Evolutionary conservation across 2,113 vertebrate species (phyloP).

Genomic region (Corythoichthys intestinalis): DNA sequence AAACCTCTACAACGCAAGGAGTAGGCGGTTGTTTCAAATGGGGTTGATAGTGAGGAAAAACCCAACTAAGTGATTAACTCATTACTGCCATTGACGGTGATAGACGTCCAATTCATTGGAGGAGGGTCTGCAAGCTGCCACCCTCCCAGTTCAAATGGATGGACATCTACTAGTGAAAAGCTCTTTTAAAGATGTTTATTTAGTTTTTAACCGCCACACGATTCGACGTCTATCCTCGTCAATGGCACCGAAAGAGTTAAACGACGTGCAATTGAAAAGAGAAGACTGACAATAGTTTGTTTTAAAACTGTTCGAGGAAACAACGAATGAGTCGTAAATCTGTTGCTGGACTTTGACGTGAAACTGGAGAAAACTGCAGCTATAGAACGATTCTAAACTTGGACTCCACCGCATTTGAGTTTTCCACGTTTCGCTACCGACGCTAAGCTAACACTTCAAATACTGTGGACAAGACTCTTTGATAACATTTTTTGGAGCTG

Average conservation of each 20-base stretch:
- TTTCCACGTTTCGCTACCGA: slow-evolving; percentile 24
- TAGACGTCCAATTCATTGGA: too few species aligned
- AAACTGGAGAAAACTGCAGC: slow-evolving; percentile 22
- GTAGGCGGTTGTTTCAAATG: slow-evolving; percentile 30
- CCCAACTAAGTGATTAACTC: slow-evolving; percentile 36
- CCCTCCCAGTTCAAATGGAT: too few species aligned
- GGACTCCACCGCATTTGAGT: neutral
- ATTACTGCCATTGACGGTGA: too few species aligned
- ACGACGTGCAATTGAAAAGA: slow-evolving; percentile 63
- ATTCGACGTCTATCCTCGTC: too few species aligned
- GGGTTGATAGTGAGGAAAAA: slow-evolving; percentile 20
- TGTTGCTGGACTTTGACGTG: slow-evolving; percentile 59
- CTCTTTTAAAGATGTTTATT: too few species aligned
- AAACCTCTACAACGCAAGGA: slow-evolving; percentile 23
- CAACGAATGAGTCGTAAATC: slow-evolving; percentile 46
- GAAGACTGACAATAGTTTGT: slow-evolving; percentile 35
- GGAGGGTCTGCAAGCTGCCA: too few species aligned
- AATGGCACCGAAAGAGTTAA: neutral
- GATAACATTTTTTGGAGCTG: slow-evolving; percentile 16
- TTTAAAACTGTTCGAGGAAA: slow-evolving; percentile 19
- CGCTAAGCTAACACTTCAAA: slow-evolving; percentile 2
- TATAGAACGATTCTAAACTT: slow-evolving; percentile 5
- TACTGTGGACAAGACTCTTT: neutral
- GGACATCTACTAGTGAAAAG: too few species aligned
- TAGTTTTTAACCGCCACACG: too few species aligned